Percentiles rank a stretch among this genome's conserved stretches.
Conservation (phyloP, 2,797 vertebrate genomes). For the Amblyraja radiata region DNA sequence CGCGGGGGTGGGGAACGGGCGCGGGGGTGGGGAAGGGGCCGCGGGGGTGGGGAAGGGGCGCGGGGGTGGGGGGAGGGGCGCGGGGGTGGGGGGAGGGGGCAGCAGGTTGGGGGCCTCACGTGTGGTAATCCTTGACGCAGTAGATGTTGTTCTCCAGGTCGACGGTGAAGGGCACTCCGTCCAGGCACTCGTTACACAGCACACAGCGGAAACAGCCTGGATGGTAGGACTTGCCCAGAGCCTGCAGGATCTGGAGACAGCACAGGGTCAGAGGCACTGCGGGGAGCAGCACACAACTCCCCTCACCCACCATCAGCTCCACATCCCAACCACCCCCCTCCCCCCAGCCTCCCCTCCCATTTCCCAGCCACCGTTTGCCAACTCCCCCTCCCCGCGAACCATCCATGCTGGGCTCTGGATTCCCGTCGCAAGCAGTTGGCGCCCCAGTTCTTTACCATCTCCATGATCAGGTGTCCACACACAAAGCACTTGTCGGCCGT, state of each 20-base stretch:
- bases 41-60: neutral
- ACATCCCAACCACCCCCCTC: too few species aligned
- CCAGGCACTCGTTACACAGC: slow-evolving; percentile 89
- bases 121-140: slow-evolving; percentile 97
- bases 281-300: slow-evolving; percentile 37
- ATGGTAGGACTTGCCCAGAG: slow-evolving; percentile 93
- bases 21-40: too few species aligned
- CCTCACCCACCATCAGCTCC: slow-evolving; percentile 38
- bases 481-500: slow-evolving; percentile 97
- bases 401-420: neutral
- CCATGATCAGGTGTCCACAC: slow-evolving; percentile 98
- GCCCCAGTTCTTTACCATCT: slow-evolving; percentile 75
- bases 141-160: slow-evolving; percentile 96
- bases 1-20: too few species aligned
- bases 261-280: slow-evolving; percentile 36
- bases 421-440: neutral
- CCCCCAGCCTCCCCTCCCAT: too few species aligned
- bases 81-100: too few species aligned
- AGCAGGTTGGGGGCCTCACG: slow-evolving; percentile 62
- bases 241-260: slow-evolving; percentile 82
- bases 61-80: fast-evolving
- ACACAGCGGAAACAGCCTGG: slow-evolving; percentile 96
- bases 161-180: slow-evolving; percentile 95
- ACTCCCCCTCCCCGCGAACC: too few species aligned
- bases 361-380: too few species aligned